Base-by-base conservation (phyloP, 2,888 invertebrate species). In the Xestia xanthographa region DNA sequence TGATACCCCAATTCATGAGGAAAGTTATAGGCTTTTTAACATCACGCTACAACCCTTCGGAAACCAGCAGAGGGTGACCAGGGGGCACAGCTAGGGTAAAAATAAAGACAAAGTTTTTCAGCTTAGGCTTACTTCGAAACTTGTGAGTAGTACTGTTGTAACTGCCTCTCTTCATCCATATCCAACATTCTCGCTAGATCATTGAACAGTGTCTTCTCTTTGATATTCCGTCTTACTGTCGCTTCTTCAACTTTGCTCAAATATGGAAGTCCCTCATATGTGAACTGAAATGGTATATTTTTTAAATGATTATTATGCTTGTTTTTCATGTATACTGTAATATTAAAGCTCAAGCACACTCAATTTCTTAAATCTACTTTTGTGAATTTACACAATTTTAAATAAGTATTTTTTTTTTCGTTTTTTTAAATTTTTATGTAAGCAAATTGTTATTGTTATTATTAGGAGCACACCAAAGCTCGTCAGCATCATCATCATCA, bases 241-340 rank as follows among this genome's bases (percentile, higher is more conserved):
- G 60, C 82, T 89, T 97, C 97, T 86, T 97, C 97, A 5, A 87
- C 88, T 87, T 96, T 96, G 90, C 97, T 97, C 38, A 98, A 90
- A 89, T 97, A 98, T 5, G 98, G 97, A 68, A 98, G 95, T 11
- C 98, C 98, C 85, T 97, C 95, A 91, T 97, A 97, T 29, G 97
- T 96, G 87, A 97, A 97, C 98, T 98, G 95, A 62, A 95, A 95
- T 72, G n/a, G n/a, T 34, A 45, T 0, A 14, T 20, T 45, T 1
- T 9, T 45, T 0, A 26, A 26, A 20, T n/a, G 0, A 58, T 29
- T 67, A 34, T 6, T 17, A 12, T 26, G 11, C 22, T 43, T 26
- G 8, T 63, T 60, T 60, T 20, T 5, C 17, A 58, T 20, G 17
- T 17, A 6, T 29, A 58, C 9, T 29, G 1, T 58, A 29, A 58